phyloP scores from a whole-genome alignment of 2,888 invertebrate genomes.

The Idaea dimidiata region DNA sequence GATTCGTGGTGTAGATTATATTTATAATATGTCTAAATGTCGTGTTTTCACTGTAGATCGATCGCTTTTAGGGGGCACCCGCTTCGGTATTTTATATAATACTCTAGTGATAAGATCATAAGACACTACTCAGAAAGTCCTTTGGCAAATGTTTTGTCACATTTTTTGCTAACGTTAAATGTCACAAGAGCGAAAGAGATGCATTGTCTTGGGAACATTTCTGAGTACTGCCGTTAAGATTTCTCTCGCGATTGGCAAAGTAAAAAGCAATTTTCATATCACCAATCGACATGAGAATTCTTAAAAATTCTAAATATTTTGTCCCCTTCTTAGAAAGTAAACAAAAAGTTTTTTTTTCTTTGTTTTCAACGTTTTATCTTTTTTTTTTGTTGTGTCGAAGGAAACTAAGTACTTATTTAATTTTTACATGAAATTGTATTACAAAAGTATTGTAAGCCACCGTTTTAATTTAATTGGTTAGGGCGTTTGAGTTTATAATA shows the following conservation, averaged over 20 bases:
- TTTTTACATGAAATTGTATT: conserved; percentile 41
- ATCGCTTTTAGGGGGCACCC: conserved; percentile 34
- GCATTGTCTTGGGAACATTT: background rate
- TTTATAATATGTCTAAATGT: conserved; percentile 62
- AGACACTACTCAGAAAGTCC: too few species aligned
- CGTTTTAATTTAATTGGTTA: conserved; percentile 44
- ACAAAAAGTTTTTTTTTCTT: background rate
- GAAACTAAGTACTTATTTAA: conserved; percentile 38
- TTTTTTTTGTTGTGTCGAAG: conserved; percentile 36
- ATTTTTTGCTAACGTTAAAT: too few species aligned
- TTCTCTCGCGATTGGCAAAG: background rate
- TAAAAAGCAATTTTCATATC: background rate
- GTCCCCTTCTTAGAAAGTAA: conserved; percentile 3
- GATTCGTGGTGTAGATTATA: conserved; percentile 28
- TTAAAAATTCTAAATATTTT: conserved; percentile 3
- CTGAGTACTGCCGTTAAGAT: background rate
- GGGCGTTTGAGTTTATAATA: conserved; percentile 34
- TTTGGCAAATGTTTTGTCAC: too few species aligned
- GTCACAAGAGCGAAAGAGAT: too few species aligned
- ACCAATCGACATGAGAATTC: too few species aligned
- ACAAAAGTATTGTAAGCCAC: conserved; percentile 59
- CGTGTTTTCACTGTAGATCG: conserved; percentile 53
- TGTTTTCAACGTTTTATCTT: conserved; percentile 4
- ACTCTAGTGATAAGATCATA: background rate
- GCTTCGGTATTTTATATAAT: conserved; percentile 11